Conservation (phyloP, 1,140 invertebrate species). For the Palaemon carinicauda region DNA sequence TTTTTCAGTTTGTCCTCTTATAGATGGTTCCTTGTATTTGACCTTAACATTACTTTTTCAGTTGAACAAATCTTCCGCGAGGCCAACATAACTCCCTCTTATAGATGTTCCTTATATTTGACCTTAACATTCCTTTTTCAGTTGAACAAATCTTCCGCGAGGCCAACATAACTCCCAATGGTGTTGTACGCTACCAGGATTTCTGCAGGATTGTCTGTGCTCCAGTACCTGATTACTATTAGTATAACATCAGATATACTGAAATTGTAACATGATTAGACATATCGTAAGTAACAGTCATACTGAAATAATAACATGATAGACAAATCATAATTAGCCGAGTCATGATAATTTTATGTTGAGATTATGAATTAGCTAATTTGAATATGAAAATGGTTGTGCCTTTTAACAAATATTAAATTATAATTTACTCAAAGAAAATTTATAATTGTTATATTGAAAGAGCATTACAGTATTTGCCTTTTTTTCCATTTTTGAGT, state of each 20-base stretch:
- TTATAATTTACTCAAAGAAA: too few species aligned
- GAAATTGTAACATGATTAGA: neutral
- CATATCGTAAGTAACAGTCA: neutral
- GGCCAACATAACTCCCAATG: conserved; percentile 84
- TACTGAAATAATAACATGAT: neutral
- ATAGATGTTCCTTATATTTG: too few species aligned
- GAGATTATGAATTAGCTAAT: too few species aligned
- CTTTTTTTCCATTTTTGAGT: too few species aligned
- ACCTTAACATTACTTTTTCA: conserved; percentile 64
- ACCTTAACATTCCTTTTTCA: conserved; percentile 64
- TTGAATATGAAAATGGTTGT: too few species aligned
- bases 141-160: conserved; percentile 94
- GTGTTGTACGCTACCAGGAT: conserved; percentile 87
- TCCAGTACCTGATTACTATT: conserved; percentile 94
- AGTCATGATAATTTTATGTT: too few species aligned
- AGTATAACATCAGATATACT: conserved; percentile 25
- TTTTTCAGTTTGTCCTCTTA: too few species aligned
- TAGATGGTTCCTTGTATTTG: too few species aligned
- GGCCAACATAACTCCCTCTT: conserved; percentile 85
- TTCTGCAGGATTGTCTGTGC: conserved; percentile 94
- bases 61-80: conserved; percentile 94
- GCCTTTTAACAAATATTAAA: too few species aligned
- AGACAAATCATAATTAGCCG: too few species aligned
- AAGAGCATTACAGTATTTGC: too few species aligned
- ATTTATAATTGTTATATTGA: too few species aligned